Base-by-base conservation (phyloP, 2,113 vertebrate genomes). In the Sapajus apella region DNA sequence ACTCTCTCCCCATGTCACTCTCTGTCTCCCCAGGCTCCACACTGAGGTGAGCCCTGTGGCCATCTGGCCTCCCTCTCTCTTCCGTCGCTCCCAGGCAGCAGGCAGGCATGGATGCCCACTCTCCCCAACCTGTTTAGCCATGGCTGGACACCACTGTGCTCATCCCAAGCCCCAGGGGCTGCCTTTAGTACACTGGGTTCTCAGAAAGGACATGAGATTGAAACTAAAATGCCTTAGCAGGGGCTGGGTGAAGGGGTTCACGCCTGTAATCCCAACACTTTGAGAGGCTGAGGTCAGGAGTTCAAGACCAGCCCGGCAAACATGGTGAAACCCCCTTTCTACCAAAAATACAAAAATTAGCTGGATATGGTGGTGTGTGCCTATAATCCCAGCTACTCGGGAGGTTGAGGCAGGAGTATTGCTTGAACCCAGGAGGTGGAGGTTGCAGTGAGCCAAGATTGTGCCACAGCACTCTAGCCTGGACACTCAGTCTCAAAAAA, bases 61-160 rank as follows among this genome's bases (percentile, higher is more conserved):
- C 25, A 0, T 1, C 47, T 6, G 35, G 3, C 68, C 56, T 40
- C n/a, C 50, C 30, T 11, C 55, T 35, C 56, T 35, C 16, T 4
- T 2, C 64, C 35, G 1, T 27, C 76, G 68, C 55, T 66, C 70
- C 37, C 45, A 21, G 85, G 58, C 55, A 64, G 84, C 55, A 9
- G 85, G 35, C 77, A 35, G 86, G 47, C 80, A 21, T 5, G 55
- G 64, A 43, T 10, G 35, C 14, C 92, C 6, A 2, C 2, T 64
- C 32, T 27, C 45, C 68, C 73, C 43, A 11, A 13, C 83, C 37
- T 47, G 45, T 81, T 77, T 40, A 40, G 11, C 50, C 47, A 8
- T 70, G 87, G 95, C 90, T 64, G 93, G 68, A 93, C 75, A 35
- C 55, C 85, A 23, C 77, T 82, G 84, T 83, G 80, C n/a, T 9